phyloP scores from a whole-genome alignment of 2,113 vertebrate genomes.

The Murina feae region DNA sequence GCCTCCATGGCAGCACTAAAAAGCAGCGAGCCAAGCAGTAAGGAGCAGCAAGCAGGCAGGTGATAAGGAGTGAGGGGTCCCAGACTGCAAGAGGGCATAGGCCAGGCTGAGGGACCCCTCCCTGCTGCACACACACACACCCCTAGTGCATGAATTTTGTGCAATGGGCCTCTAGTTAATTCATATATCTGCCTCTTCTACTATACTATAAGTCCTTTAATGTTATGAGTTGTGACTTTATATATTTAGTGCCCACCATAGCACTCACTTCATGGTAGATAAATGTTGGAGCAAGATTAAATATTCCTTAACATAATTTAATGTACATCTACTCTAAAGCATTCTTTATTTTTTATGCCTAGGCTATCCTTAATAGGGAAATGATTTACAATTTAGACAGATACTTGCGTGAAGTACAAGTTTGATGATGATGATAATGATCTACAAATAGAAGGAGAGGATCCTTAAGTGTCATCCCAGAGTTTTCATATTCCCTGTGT shows the following conservation, averaged over 20 bases:
- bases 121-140: too few relatives aligned
- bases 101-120: too few relatives aligned
- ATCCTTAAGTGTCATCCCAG: background rate
- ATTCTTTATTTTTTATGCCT: background rate
- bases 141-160: too few relatives aligned
- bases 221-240: background rate
- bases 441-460: background rate
- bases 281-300: slow-evolving; percentile 37
- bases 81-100: too few relatives aligned
- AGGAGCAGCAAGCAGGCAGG: too few relatives aligned
- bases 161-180: background rate
- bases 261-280: background rate
- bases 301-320: background rate
- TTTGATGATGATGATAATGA: background rate
- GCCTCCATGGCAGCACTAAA: too few relatives aligned
- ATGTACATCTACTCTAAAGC: background rate
- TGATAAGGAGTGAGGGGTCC: too few relatives aligned
- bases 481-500: background rate
- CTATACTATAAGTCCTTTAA: background rate
- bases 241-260: background rate
- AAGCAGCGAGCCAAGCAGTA: too few relatives aligned
- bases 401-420: background rate
- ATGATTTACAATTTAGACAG: background rate
- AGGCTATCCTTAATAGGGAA: background rate
- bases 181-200: background rate